Percentiles rank a stretch among this genome's conserved stretches.
These are phyloP conservation scores for Drosophila mercatorum DNA, from an alignment of 2,888 invertebrate genomes.

Conservation along the genomic window DNA sequence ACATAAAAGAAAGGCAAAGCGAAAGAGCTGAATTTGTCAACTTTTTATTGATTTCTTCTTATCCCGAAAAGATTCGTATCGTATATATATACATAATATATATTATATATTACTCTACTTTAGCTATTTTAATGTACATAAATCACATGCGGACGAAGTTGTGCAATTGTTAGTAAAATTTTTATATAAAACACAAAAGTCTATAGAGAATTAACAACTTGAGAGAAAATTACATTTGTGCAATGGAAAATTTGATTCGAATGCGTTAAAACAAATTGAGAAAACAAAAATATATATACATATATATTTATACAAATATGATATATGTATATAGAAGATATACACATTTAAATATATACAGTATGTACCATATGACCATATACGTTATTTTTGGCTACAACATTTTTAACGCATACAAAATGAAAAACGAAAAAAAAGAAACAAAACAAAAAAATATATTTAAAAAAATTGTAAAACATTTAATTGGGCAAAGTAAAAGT, in stretches of 20 bases:
- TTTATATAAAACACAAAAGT: slow-evolving; percentile 39
- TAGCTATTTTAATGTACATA: slow-evolving; percentile 62
- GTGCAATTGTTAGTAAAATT: slow-evolving; percentile 77
- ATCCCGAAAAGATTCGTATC: slow-evolving; percentile 25
- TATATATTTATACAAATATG: slow-evolving; percentile 50
- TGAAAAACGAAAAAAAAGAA: slow-evolving; percentile 33
- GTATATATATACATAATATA: slow-evolving; percentile 19
- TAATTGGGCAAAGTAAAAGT: slow-evolving; percentile 67
- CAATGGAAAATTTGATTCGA: slow-evolving; percentile 54
- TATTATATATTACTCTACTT: slow-evolving; percentile 11
- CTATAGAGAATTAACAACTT: slow-evolving; percentile 46
- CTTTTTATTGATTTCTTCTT: slow-evolving; percentile 54
- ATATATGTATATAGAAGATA: slow-evolving; percentile 29
- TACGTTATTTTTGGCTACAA: slow-evolving; percentile 65
- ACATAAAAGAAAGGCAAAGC: slow-evolving; percentile 29
- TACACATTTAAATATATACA: slow-evolving; percentile 37
- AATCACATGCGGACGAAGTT: slow-evolving; percentile 68
- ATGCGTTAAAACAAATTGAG: slow-evolving; percentile 44
- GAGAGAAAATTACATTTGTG: slow-evolving; percentile 49
- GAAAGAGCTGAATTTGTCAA: slow-evolving; percentile 32
- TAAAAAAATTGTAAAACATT: slow-evolving; percentile 73
- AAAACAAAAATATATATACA: background rate
- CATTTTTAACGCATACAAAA: slow-evolving; percentile 60
- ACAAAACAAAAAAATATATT: slow-evolving; percentile 37
- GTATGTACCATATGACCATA: slow-evolving; percentile 42